phyloP scores from a whole-genome alignment of 2,113 vertebrate genomes.

The Hypomesus transpacificus region DNA sequence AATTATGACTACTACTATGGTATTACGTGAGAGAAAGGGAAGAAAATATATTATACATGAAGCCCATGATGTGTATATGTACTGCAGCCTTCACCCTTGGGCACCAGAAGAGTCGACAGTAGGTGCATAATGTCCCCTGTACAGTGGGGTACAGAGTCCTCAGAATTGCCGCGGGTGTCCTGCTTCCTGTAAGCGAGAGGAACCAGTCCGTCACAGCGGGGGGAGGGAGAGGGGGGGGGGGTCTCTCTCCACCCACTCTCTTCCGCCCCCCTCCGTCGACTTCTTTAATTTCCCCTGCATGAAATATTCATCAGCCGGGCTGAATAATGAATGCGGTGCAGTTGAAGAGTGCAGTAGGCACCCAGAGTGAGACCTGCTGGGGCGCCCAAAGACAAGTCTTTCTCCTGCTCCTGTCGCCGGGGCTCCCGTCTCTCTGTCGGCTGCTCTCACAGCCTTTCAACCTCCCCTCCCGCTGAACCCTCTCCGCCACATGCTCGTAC shows the following conservation, averaged over 20 bases:
- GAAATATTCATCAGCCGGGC: conserved; percentile 64
- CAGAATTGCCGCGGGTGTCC: background rate
- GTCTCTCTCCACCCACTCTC: conserved; percentile 19
- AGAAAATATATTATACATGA: too few species aligned
- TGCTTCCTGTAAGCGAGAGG: conserved; percentile 24
- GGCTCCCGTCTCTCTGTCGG: conserved; percentile 10
- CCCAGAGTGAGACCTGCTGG: conserved; percentile 25
- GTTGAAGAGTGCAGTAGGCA: conserved; percentile 53
- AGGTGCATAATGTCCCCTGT: too few species aligned
- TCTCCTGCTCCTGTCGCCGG: conserved; percentile 16
- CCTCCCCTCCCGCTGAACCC: background rate
- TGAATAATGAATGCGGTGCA: conserved; percentile 65
- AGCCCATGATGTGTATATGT: too few species aligned
- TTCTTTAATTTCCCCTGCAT: conserved; percentile 71
- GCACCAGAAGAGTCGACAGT: too few species aligned
- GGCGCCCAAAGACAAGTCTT: conserved; percentile 48
- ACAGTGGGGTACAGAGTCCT: too few species aligned
- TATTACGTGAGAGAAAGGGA: too few species aligned
- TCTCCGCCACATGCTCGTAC: background rate
- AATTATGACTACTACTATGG: too few species aligned
- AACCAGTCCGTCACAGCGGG: conserved; percentile 31
- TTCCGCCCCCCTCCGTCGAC: conserved; percentile 32
- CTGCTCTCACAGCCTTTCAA: background rate
- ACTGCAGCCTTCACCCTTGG: too few species aligned
- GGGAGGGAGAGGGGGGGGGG: background rate